Conservation (phyloP, 2,888 invertebrate species). For the Trachelus stipa region DNA sequence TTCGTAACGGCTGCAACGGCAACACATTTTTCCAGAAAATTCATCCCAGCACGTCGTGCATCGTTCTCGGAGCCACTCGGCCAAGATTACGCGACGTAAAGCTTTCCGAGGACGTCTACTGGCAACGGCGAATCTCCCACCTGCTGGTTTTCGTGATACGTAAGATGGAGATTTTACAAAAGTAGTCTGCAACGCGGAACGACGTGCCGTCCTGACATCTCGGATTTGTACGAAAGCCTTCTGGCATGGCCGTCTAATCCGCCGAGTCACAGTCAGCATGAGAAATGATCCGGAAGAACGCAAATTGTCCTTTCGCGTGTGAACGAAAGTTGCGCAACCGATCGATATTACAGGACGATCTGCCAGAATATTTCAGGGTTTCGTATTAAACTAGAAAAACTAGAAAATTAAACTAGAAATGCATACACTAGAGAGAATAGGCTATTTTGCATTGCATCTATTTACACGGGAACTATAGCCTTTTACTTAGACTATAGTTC, state of each 20-base stretch:
- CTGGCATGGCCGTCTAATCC: not conserved
- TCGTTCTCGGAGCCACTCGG: not conserved
- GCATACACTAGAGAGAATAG: too few relatives aligned
- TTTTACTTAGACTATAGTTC: too few relatives aligned
- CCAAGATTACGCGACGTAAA: not conserved
- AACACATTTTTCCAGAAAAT: not conserved
- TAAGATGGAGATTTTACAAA: not conserved
- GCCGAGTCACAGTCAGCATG: not conserved
- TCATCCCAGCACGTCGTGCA: not conserved
- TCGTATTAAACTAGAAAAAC: not conserved
- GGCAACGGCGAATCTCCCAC: not conserved
- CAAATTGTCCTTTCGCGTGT: not conserved
- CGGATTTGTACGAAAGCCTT: not conserved
- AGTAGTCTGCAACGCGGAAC: not conserved
- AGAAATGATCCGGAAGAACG: not conserved
- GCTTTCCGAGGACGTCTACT: not conserved
- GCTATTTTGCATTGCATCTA: too few relatives aligned
- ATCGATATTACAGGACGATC: not conserved
- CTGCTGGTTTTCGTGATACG: not conserved
- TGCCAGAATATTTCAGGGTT: not conserved
- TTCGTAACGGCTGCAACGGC: not conserved
- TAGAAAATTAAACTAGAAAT: not conserved
- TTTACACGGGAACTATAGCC: too few relatives aligned
- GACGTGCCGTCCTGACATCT: not conserved
- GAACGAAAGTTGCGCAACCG: not conserved